Conservation (phyloP, 2,113 vertebrate genomes). For the Illadopsis cleaveri region DNA sequence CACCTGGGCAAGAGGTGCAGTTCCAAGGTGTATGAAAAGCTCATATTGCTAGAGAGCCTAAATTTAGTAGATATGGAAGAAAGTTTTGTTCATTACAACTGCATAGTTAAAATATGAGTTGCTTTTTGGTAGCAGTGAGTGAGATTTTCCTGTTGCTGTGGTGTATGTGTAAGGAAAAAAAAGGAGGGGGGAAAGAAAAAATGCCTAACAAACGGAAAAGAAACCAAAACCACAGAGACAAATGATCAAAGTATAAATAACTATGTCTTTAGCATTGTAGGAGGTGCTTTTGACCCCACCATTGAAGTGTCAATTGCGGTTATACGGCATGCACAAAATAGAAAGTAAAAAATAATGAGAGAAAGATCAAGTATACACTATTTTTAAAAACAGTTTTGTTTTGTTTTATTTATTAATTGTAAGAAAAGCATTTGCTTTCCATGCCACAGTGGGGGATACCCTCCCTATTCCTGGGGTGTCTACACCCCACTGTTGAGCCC, state of each 20-base stretch:
- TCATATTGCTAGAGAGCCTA: neutral
- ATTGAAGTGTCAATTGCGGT: accelerated
- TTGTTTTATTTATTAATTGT: neutral
- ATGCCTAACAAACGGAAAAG: neutral
- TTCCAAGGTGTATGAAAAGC: neutral
- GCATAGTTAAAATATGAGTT: accelerated
- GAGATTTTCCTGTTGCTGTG: neutral
- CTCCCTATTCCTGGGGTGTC: no score
- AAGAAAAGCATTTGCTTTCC: neutral
- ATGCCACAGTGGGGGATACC: neutral
- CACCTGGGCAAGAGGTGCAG: no score
- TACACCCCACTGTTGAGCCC: accelerated
- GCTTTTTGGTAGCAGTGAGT: neutral
- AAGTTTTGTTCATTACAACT: neutral
- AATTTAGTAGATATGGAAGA: neutral
- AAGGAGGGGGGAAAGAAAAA: accelerated
- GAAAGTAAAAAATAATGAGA: neutral
- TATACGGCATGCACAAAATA: neutral
- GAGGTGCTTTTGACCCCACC: neutral
- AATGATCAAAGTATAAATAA: neutral
- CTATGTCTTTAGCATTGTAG: neutral
- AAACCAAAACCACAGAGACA: neutral
- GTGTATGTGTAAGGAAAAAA: neutral
- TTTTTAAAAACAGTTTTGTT: neutral
- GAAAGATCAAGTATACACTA: neutral